Conservation (phyloP, 2,888 invertebrate species). For the Germaria angustata region DNA sequence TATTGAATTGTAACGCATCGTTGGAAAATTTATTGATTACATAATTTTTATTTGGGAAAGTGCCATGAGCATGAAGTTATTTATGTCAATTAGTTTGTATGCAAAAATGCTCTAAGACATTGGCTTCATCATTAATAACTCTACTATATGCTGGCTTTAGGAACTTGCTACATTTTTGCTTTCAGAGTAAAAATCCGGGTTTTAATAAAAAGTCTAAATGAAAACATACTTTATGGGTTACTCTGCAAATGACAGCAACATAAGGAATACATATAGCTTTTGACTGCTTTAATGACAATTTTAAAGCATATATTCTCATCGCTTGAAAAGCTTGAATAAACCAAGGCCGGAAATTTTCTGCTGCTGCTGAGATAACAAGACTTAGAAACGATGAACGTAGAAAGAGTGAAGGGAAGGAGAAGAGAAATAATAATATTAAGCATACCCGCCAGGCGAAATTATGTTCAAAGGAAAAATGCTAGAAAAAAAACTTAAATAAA, state of each 20-base stretch:
- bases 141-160: too few species aligned
- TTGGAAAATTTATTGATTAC: not conserved
- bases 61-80: too few species aligned
- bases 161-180: not conserved
- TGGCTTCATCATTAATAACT: too few species aligned
- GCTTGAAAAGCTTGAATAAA: not conserved
- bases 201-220: not conserved
- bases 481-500: too few species aligned
- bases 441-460: constrained; percentile 26
- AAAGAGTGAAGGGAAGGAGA: not conserved
- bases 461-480: not conserved
- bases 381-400: not conserved
- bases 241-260: not conserved
- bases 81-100: too few species aligned
- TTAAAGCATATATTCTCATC: not conserved
- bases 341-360: constrained; percentile 16
- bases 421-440: not conserved
- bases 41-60: not conserved
- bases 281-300: not conserved
- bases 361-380: constrained; percentile 3
- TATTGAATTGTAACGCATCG: not conserved
- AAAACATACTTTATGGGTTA: constrained; percentile 9
- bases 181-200: not conserved
- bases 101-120: too few species aligned
- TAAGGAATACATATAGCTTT: not conserved